Evolutionary conservation across 2,113 vertebrate genomes (phyloP).

Genomic region (Lamprotornis superbus): DNA sequence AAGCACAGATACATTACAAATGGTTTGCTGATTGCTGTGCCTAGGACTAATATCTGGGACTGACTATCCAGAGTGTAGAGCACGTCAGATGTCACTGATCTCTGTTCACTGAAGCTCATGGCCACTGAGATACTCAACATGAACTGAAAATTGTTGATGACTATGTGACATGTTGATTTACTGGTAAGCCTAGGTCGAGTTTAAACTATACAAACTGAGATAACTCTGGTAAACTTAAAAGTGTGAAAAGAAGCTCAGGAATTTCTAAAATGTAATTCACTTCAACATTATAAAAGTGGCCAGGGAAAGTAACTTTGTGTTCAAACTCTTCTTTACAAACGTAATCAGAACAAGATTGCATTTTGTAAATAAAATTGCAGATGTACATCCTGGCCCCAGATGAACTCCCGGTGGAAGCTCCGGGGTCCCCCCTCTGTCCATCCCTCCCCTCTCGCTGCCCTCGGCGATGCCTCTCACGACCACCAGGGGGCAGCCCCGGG

Average conservation of each 20-base stretch:
- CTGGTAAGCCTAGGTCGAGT: neutral
- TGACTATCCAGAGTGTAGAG: accelerated
- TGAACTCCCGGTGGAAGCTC: accelerated
- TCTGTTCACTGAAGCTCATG: neutral
- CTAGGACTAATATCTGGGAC: neutral
- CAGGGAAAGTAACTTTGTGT: accelerated
- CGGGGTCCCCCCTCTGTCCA: too few species aligned
- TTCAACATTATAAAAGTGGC: neutral
- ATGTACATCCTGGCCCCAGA: neutral
- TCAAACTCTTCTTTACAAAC: neutral
- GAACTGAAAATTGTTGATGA: neutral
- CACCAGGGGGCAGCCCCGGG: conserved; percentile 55
- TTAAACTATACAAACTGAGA: neutral
- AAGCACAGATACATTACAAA: neutral
- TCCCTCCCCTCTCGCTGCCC: accelerated
- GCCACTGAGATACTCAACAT: neutral
- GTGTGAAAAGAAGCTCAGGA: neutral
- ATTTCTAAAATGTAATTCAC: neutral
- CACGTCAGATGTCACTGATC: neutral
- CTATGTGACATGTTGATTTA: neutral
- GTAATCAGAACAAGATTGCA: neutral
- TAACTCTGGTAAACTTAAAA: neutral
- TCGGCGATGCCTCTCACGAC: neutral
- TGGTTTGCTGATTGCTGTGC: neutral
- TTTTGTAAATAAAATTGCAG: neutral